Base-by-base conservation (phyloP, 1,140 invertebrate species). In the Drosophila dunni region DNA sequence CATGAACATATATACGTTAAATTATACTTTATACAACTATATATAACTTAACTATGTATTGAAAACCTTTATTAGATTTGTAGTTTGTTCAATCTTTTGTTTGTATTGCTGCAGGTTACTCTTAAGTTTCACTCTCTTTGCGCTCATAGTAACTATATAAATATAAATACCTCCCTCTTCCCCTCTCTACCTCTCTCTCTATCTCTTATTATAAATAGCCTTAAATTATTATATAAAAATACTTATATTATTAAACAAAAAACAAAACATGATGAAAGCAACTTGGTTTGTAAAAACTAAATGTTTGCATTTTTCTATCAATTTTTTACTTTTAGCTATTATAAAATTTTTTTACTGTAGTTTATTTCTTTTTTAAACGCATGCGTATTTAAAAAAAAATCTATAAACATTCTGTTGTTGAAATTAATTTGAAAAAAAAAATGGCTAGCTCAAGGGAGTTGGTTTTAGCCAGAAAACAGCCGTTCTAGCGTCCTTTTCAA, bases 211-310 rank as follows among this genome's bases (percentile, higher is more conserved):
- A 65, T 69, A 70, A 70, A 70, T 70, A 70, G 67, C 44, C 46
- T 75, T 56, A 75, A 72, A 72, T 67, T 75, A 75, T 68, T 56
- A 72, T 51, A 63, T 58, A 63, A 46, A 63, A 36, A 17, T 60
- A 60, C 51, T 11, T 60, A 60, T 61, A 38, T 13, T 53, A 66
- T 58, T 71, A 73, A 58, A 40, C 62, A 76, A 65, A 67, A 70
- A 54, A 77, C 65, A 62, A 70, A 54, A 66, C 36, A 66, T 73
- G 29, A 72, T 69, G 8, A 67, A 66, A 75, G 53, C 53, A 75
- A 84, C 51, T 68, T 85, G 65, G 75, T 78, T 80, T 85, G 78
- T 84, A 85, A 81, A 85, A 79, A 84, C 78, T 29, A 76, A 67
- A 76, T 65, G 85, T 75, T 85, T 76, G 46, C 65, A 69, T 57